A percentile compares a stretch with the other conserved stretches of the same genome.
Evolutionary conservation across 1,140 invertebrate species (phyloP).

Genomic region (Atta texana): DNA sequence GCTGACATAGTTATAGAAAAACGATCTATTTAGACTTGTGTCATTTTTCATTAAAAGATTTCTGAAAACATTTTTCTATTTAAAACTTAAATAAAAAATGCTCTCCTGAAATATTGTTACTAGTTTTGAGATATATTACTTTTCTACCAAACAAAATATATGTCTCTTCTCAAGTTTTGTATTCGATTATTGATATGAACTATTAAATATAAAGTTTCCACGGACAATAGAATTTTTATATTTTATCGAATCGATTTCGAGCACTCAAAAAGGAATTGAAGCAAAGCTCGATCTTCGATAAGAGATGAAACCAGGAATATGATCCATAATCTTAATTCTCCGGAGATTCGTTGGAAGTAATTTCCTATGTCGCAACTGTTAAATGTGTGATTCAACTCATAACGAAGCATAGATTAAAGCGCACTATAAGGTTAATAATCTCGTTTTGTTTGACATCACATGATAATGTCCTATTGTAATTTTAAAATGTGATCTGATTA

Average conservation of each 20-base stretch:
- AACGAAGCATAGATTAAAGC: conserved; percentile 25
- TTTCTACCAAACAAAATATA: too few relatives aligned
- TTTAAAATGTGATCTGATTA: conserved; percentile 1
- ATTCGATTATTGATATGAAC: background rate
- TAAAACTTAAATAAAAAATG: too few relatives aligned
- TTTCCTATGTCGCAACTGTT: conserved; percentile 29
- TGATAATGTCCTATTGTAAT: conserved; percentile 24
- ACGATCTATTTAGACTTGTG: too few relatives aligned
- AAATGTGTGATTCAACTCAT: conserved; percentile 36
- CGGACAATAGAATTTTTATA: background rate
- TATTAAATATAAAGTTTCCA: background rate
- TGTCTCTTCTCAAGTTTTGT: background rate
- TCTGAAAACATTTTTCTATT: too few relatives aligned
- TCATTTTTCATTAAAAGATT: too few relatives aligned
- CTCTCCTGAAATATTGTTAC: too few relatives aligned
- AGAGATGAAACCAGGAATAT: background rate
- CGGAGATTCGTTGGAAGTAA: conserved; percentile 31
- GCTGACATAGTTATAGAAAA: too few relatives aligned
- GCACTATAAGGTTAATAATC: conserved; percentile 1
- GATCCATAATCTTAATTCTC: conserved; percentile 43
- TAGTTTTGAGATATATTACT: too few relatives aligned
- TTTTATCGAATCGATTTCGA: conserved; percentile 6
- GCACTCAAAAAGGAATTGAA: conserved; percentile 9
- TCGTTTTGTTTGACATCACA: background rate
- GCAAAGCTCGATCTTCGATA: background rate